phyloP scores from a whole-genome alignment of 1,140 invertebrate genomes.

The Ostrea denselamellosa region DNA sequence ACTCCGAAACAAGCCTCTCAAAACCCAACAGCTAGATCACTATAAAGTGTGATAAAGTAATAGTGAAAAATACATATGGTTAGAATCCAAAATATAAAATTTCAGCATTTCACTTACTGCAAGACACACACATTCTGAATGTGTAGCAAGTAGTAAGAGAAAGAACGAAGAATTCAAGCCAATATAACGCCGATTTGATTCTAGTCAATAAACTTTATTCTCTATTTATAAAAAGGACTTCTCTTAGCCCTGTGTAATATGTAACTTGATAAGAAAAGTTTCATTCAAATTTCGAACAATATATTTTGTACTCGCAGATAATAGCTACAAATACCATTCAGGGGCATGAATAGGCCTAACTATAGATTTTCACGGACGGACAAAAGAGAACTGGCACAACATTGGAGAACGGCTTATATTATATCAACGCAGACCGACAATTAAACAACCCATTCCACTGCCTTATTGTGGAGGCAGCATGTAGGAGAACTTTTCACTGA shows the following conservation, averaged over 20 bases:
- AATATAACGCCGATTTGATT: slow-evolving; percentile 43
- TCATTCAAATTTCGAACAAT: slow-evolving; percentile 74
- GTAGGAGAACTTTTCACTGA: slow-evolving; percentile 34
- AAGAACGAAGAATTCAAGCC: slow-evolving; percentile 9
- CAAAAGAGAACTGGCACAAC: slow-evolving; percentile 45
- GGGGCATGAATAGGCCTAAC: slow-evolving; percentile 62
- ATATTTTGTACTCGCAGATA: slow-evolving; percentile 72
- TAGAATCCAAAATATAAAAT: slow-evolving; percentile 14
- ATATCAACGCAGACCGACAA: slow-evolving; percentile 39
- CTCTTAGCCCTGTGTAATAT: slow-evolving; percentile 68
- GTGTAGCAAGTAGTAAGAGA: slow-evolving; percentile 26
- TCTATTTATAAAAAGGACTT: slow-evolving; percentile 57
- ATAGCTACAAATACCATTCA: slow-evolving; percentile 71
- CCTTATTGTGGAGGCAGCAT: slow-evolving; percentile 37
- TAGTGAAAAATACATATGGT: not conserved
- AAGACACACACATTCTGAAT: slow-evolving; percentile 22
- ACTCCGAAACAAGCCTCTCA: not conserved
- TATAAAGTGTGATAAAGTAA: not conserved
- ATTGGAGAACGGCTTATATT: slow-evolving; percentile 39
- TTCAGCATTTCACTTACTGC: not conserved
- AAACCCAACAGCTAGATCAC: not conserved
- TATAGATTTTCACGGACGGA: slow-evolving; percentile 71
- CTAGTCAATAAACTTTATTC: slow-evolving; percentile 62
- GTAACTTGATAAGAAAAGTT: slow-evolving; percentile 71
- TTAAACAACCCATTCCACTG: slow-evolving; percentile 47